These are phyloP conservation scores for Bolinopsis microptera DNA, from an alignment of 37 sponge, comb jelly and placozoan species.

Conservation along the genomic window DNA sequence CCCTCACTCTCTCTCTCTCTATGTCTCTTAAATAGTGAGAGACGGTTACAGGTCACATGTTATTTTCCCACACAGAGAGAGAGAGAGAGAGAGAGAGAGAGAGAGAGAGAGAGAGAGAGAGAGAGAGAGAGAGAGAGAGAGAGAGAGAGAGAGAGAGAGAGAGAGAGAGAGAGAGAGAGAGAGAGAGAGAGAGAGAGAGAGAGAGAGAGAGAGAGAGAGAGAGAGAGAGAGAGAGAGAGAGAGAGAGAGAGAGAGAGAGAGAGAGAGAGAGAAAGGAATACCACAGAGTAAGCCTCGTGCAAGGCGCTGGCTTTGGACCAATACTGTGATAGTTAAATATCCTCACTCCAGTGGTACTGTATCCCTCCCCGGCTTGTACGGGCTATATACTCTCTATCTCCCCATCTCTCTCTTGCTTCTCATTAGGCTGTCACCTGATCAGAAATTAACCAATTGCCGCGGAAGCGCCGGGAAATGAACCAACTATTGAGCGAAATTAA, in stretches of 20 bases:
- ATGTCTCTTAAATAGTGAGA: too few relatives aligned
- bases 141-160: neutral
- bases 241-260: neutral
- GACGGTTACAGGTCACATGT: too few relatives aligned
- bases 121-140: too few relatives aligned
- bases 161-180: slow-evolving; percentile 7
- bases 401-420: neutral
- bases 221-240: slow-evolving; percentile 7
- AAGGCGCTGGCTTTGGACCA: too few relatives aligned
- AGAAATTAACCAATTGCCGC: neutral
- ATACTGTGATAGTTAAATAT: too few relatives aligned
- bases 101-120: too few relatives aligned
- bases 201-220: slow-evolving; percentile 7
- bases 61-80: too few relatives aligned
- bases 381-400: neutral
- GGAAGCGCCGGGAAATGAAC: neutral
- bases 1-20: too few relatives aligned
- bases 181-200: slow-evolving; percentile 7
- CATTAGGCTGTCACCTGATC: neutral
- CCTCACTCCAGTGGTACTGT: too few relatives aligned
- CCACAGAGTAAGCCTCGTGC: neutral
- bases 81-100: too few relatives aligned
- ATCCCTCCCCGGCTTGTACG: too few relatives aligned
- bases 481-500: neutral
- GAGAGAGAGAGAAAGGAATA: neutral